Conservation (phyloP, 2,888 invertebrate genomes). For the Nowickia ferox region DNA sequence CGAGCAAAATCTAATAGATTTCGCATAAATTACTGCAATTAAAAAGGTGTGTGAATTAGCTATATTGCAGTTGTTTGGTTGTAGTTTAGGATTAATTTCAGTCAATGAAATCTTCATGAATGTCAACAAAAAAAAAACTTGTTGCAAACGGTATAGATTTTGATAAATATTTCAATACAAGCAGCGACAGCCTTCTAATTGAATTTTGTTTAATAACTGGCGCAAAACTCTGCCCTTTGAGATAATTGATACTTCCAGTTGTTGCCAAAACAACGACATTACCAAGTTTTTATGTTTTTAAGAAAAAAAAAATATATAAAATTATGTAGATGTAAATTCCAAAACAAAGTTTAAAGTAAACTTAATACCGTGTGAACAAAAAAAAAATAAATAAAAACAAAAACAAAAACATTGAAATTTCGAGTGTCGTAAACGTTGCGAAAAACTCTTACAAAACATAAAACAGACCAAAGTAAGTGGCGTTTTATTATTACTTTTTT, state of each 20-base stretch:
- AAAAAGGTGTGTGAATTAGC: too few relatives aligned
- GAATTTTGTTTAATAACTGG: too few relatives aligned
- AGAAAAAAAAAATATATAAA: neutral
- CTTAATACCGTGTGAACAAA: constrained; percentile 23
- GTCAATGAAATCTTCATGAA: too few relatives aligned
- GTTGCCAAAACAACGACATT: neutral
- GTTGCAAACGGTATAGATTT: too few relatives aligned
- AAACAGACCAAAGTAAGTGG: constrained; percentile 45
- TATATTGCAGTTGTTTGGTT: too few relatives aligned
- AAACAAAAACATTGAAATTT: constrained; percentile 35
- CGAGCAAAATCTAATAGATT: too few relatives aligned
- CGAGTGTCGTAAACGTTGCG: constrained; percentile 44
- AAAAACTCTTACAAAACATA: constrained; percentile 35
- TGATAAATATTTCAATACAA: too few relatives aligned
- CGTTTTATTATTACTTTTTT: constrained; percentile 26
- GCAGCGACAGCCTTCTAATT: too few relatives aligned
- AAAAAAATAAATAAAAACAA: neutral
- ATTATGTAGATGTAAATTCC: constrained; percentile 28
- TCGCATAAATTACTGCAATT: too few relatives aligned
- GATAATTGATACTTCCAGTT: neutral
- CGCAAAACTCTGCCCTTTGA: too few relatives aligned
- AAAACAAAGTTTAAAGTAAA: constrained; percentile 47
- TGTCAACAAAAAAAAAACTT: too few relatives aligned
- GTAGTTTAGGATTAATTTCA: too few relatives aligned
- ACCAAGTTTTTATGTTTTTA: neutral